Evolutionary conservation across 2,888 invertebrate genomes (phyloP).

Genomic region (Drosophila antonietae): DNA sequence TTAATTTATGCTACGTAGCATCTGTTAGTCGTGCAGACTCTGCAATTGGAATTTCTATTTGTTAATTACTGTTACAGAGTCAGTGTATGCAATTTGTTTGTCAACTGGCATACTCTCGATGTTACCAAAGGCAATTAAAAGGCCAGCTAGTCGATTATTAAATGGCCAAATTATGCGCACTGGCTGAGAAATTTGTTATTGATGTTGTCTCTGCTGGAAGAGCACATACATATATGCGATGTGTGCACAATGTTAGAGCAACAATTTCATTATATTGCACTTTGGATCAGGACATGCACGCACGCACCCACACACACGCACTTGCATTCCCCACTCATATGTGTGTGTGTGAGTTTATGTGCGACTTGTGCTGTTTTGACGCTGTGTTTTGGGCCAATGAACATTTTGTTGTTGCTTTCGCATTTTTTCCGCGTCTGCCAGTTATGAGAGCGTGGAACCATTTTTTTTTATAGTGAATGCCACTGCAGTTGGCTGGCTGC

Average conservation of each 20-base stretch:
- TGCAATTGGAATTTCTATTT: constrained; percentile 22
- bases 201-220: constrained; percentile 34
- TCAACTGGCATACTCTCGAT: constrained; percentile 14
- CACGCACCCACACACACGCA: neutral
- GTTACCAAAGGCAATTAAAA: constrained; percentile 60
- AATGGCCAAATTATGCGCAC: constrained; percentile 62
- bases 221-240: constrained; percentile 18
- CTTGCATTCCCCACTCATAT: neutral
- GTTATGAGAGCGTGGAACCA: constrained; percentile 63
- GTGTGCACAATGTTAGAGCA: constrained; percentile 40
- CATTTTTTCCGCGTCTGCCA: constrained; percentile 49
- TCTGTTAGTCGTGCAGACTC: neutral
- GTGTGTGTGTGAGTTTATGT: constrained; percentile 8
- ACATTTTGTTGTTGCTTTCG: constrained; percentile 50
- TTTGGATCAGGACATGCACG: constrained; percentile 12
- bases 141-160: constrained; percentile 53
- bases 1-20: neutral
- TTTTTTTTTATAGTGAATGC: constrained; percentile 13
- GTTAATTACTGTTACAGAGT: constrained; percentile 30
- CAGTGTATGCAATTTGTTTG: constrained; percentile 44
- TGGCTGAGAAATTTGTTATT: constrained; percentile 59
- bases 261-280: constrained; percentile 51
- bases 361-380: constrained; percentile 35
- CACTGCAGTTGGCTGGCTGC: constrained; percentile 18
- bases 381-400: constrained; percentile 61